Evolutionary conservation across 2,797 vertebrate genomes (phyloP), one percentile per base, ranked within the genome.

Genomic region (Xenentodon cancila): DNA sequence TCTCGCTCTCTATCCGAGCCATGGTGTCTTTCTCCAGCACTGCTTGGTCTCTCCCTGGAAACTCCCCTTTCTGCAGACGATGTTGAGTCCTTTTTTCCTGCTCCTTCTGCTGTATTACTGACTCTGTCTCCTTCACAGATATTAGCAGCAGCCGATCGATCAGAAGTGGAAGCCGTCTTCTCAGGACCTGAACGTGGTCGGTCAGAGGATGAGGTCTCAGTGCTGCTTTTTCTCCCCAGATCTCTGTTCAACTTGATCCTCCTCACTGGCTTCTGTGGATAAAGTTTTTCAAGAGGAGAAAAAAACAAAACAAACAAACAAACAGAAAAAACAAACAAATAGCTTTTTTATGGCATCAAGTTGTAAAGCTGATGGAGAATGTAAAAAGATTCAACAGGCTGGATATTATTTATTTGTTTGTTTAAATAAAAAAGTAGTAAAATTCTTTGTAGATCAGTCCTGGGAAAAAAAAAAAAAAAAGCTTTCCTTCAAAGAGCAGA

Each of bases 211-310:
- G 83, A 18, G 0, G 85, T 87, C 60, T 97, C 96, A 1, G 82
- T 81, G 52, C 93, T 95, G 71, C 96, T 93, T 90, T 95, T 97
- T 72, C 97, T 96, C 9, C 97, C 97, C 11, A 95, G 94, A 73
- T 99, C 97, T 78, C 97, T 91, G 88, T 99, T 99, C 27, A 99
- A 92, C 82, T 97, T 98, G 78, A 98, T 99, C 88, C 95, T 97
- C 75, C 97, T 95, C 59, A 91, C 80, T n/a, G 87, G 86, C 70
- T 91, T 91, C 63, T 32, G 20, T 21, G 1, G 20, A 59, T 4
- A 61, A 25, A 0, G 43, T 56, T 18, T 12, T 34, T 64, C 9
- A 9, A 3, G 16, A 9, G 7, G 1, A 11, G 15, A 43, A 53
- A 13, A 16, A 9, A 7, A 12, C 4, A 18, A 12, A 25, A 12